A percentile compares a stretch with the other conserved stretches of the same genome.
phyloP scores from a whole-genome alignment of 2,888 invertebrate species.

The Lasioglossum morio region DNA sequence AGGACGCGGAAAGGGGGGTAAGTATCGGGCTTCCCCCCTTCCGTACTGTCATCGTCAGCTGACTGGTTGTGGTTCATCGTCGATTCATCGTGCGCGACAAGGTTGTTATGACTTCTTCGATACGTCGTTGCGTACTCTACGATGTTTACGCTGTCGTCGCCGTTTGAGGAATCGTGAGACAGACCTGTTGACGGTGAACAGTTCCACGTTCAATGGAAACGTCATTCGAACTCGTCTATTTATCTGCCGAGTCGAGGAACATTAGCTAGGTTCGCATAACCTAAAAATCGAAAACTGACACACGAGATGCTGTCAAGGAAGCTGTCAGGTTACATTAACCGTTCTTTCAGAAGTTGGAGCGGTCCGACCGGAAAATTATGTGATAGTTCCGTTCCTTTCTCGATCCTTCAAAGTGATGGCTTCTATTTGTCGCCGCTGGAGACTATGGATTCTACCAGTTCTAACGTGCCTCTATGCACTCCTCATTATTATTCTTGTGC shows the following conservation, averaged over 20 bases:
- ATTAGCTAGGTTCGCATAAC: slow-evolving; percentile 27
- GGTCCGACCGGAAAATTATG: slow-evolving; percentile 63
- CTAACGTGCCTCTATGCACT: slow-evolving; percentile 92
- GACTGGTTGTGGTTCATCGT: slow-evolving; percentile 34
- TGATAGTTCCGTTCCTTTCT: slow-evolving; percentile 59
- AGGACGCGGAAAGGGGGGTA: not conserved
- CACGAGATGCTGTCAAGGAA: not conserved
- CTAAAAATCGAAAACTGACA: not conserved
- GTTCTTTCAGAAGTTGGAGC: slow-evolving; percentile 15
- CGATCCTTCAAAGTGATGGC: slow-evolving; percentile 77
- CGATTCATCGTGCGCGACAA: slow-evolving; percentile 62
- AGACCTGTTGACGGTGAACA: not conserved
- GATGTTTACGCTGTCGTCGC: slow-evolving; percentile 17
- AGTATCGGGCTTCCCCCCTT: slow-evolving; percentile 35
- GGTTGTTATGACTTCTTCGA: slow-evolving; percentile 47
- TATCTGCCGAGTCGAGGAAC: not conserved
- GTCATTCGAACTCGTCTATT: not conserved
- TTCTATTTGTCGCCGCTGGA: slow-evolving; percentile 87
- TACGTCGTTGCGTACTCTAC: slow-evolving; percentile 9
- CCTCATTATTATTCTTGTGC: slow-evolving; percentile 93
- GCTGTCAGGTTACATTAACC: not conserved
- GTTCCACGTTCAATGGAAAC: slow-evolving; percentile 6
- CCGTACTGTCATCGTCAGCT: slow-evolving; percentile 72
- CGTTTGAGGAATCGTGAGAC: not conserved
- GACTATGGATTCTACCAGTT: slow-evolving; percentile 95